Base-by-base conservation (phyloP, 2,113 vertebrate species). In the Lipotes vexillifer region DNA sequence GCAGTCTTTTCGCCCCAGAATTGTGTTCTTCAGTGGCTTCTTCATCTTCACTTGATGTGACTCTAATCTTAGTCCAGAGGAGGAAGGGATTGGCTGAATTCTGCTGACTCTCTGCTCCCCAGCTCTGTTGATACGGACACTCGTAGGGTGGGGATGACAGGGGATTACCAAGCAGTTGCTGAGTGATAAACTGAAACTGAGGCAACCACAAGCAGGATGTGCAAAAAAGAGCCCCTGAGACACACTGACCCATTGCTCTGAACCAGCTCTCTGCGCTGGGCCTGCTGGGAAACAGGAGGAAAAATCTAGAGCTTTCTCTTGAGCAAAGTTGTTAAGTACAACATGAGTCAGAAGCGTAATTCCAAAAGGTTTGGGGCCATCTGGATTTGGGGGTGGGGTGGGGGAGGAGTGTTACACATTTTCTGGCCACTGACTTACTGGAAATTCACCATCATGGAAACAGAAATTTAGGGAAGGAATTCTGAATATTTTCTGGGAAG, bases 141-240 rank as follows among this genome's bases (percentile, higher is more conserved):
- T 83, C 25, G 38, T 18, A 71, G 93, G 59, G 38, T 94, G 78
- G 93, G 74, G 83, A 75, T 92, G 93, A 95, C 83, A 14, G 91
- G 93, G 97, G 86, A 97, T 98, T 97, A 97, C 92, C 92, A 90
- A 96, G 96, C 97, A 98, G 92, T 88, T 97, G 83, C 93, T 87
- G 92, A 98, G 36, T 90, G 97, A 97, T 97, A 84, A 74, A 72
- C n/a, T 61, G 88, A 86, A 86, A 86, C 77, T 38, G 82, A 94
- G 44, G 83, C 95, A 41, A 8, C 90, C 55, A 27, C 80, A 95
- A 59, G 89, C 96, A 92, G 96, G 87, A 78, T 95, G 25, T 9
- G 11, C n/a, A 21, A 8, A 90, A 75, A 69, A 71, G 69, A 78
- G 57, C 87, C 52, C 14, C 49, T 18, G 82, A 84, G 63, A 69